Base-by-base conservation (phyloP, 2,888 invertebrate species). In the Adelphocoris suturalis region DNA sequence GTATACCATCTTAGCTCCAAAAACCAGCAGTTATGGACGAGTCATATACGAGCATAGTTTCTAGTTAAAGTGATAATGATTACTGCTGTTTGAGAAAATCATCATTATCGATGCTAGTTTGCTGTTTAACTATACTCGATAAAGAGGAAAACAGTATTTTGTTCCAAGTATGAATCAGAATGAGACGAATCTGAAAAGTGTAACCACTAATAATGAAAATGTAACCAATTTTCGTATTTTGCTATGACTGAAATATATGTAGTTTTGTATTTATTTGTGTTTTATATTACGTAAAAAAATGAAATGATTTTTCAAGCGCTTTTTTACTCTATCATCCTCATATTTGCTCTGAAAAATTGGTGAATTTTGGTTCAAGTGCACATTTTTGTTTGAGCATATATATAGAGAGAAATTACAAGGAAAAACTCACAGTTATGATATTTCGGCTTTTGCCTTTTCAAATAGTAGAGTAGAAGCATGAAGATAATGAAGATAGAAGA, bases 211-310 rank as follows among this genome's bases (percentile, higher is more conserved):
- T 5, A 5, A 57, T 16, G 57, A 57, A 76, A 76, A 76, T 76
- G 76, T 14, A 76, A 76, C 23, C 76, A 19, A 76, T 37, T 76
- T 27, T 76, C 27, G 16, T 76, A 37, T 76, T 19, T 76, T 27
- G 37, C 37, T 27, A 27, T 27, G 76, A 76, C 76, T 76, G 76
- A 76, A 57, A 37, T 76, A 37, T 37, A 23, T 76, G 76, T 76
- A 76, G 76, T 76, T 76, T 76, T 76, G 37, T 76, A 76, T 27
- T 16, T 76, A 23, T 7, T 75, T 75, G 23, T 68, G 23, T 76
- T 76, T 76, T 76, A 27, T 76, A 76, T 23, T 76, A 76, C 7
- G 27, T 37, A 37, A 37, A 37, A 37, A 37, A 37, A 4, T 37
- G 7, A 37, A 37, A 37, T 7, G 7, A 37, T 37, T 37, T 37